Conservation (phyloP, 2,797 vertebrate genomes). For the Phyllotis vaccarum region DNA sequence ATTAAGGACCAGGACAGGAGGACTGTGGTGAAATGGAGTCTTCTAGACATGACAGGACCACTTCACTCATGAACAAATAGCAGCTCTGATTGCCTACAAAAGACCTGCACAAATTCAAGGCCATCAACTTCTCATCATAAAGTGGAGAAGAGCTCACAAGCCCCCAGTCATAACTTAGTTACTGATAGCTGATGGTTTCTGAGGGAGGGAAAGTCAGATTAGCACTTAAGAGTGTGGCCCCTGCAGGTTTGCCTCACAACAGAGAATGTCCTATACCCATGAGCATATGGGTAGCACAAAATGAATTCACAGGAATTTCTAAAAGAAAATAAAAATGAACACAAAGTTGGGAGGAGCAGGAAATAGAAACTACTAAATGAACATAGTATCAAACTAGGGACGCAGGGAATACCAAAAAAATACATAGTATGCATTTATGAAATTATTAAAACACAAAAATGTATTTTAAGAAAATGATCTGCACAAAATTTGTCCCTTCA, state of each 20-base stretch:
- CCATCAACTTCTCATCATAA: background rate
- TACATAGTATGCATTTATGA: background rate
- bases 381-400: background rate
- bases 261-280: background rate
- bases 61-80: background rate
- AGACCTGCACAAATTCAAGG: background rate
- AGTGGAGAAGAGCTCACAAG: background rate
- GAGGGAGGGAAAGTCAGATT: background rate
- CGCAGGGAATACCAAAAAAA: background rate
- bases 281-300: background rate
- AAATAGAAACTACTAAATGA: background rate
- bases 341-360: background rate
- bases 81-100: background rate
- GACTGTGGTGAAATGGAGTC: background rate
- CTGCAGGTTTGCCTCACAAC: background rate
- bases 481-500: background rate
- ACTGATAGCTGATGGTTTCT: background rate
- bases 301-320: background rate
- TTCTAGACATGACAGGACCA: background rate
- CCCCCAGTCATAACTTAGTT: background rate
- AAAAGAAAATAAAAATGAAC: background rate
- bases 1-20: background rate
- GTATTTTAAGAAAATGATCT: background rate
- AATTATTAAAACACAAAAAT: background rate
- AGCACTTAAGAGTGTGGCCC: background rate